These are phyloP conservation scores for Naja naja DNA, from an alignment of 2,113 vertebrate genomes.

Conservation along the genomic window DNA sequence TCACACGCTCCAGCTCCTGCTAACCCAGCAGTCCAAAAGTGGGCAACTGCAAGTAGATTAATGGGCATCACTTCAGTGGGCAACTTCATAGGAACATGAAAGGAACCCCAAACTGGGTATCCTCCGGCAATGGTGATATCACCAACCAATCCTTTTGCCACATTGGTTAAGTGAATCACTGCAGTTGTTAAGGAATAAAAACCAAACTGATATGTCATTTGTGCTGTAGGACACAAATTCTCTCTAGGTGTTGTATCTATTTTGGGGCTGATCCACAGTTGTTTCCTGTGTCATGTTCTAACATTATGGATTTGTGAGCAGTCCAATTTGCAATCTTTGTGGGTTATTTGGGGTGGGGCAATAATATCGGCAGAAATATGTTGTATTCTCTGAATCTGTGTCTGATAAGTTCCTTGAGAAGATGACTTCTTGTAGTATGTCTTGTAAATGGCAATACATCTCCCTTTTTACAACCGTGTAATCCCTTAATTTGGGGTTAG, in stretches of 20 bases:
- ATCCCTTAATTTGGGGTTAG: background rate
- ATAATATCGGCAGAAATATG: background rate
- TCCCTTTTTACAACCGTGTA: background rate
- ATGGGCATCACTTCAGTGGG: background rate
- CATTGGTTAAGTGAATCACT: too few species aligned
- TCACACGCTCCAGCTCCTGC: background rate
- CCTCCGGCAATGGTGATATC: background rate
- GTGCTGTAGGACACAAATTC: background rate
- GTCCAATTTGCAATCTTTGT: background rate
- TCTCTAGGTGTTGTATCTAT: background rate
- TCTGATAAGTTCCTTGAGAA: background rate
- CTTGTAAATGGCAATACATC: background rate
- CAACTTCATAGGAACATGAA: background rate
- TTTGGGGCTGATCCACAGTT: background rate
- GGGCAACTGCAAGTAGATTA: background rate
- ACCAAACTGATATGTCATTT: background rate
- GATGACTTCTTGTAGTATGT: background rate
- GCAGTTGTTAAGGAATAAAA: background rate
- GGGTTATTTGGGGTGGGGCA: background rate
- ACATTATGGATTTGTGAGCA: background rate
- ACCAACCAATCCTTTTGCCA: background rate
- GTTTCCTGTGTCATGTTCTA: background rate
- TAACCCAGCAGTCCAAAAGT: background rate
- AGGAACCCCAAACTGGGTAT: background rate
- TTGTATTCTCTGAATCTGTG: background rate